A percentile compares a stretch with the other conserved stretches of the same genome.
Evolutionary conservation across 1,140 invertebrate species (phyloP).

Genomic region (Sinella curviseta): DNA sequence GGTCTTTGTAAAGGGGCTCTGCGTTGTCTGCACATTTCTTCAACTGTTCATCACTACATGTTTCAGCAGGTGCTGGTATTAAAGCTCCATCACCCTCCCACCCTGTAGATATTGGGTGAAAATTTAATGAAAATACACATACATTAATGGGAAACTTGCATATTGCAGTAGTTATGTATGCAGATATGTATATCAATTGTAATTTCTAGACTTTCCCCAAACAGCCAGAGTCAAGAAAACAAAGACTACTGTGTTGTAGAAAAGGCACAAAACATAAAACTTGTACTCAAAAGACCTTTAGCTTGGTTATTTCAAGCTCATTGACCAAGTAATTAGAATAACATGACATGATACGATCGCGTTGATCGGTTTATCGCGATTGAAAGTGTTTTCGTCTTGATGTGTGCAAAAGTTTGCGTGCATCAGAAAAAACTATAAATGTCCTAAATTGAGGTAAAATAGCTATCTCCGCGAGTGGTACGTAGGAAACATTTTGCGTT

Average conservation of each 20-base stretch:
- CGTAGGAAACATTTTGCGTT: no score
- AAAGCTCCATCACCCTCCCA: background rate
- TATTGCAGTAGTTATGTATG: no score
- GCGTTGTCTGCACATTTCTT: slow-evolving; percentile 41
- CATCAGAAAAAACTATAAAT: background rate
- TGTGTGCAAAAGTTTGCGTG: background rate
- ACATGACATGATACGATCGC: no score
- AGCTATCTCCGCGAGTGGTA: no score
- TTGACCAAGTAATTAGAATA: background rate
- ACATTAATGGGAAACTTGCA: no score
- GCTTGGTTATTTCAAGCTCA: background rate
- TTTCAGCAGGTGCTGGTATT: background rate
- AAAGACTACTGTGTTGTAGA: no score
- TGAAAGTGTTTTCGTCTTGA: background rate
- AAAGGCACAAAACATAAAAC: no score
- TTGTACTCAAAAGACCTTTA: background rate
- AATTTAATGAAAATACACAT: background rate
- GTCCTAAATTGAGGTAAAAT: background rate
- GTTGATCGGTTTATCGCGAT: no score
- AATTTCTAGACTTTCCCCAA: no score
- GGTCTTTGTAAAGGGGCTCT: slow-evolving; percentile 37
- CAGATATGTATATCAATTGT: no score
- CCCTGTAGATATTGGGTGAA: background rate
- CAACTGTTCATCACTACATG: slow-evolving; percentile 32
- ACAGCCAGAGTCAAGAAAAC: no score